A percentile compares a stretch with the other conserved stretches of the same genome.
These are phyloP conservation scores for Drosophila sp. DNA, from an alignment of 1,140 invertebrate species.

Conservation along the genomic window DNA sequence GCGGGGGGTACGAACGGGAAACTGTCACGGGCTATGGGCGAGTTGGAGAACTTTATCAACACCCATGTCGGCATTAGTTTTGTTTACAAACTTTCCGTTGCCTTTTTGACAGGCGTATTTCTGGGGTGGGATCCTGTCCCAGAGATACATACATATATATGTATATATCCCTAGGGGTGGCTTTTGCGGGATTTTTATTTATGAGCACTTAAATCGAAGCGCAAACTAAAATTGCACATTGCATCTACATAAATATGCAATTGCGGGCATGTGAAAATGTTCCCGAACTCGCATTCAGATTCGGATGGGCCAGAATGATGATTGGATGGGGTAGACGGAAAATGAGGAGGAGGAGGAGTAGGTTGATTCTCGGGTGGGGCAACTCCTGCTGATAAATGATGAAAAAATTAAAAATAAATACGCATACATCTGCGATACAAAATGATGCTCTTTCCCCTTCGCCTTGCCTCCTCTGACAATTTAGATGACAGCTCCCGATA, in stretches of 20 bases:
- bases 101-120: slow-evolving; percentile 71
- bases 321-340: not conserved
- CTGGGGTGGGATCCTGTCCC: slow-evolving; percentile 24
- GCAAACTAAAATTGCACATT: slow-evolving; percentile 73
- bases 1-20: slow-evolving; percentile 3
- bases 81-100: slow-evolving; percentile 82
- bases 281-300: slow-evolving; percentile 4
- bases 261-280: slow-evolving; percentile 73
- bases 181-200: slow-evolving; percentile 73
- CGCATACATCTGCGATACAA: slow-evolving; percentile 40
- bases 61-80: slow-evolving; percentile 83
- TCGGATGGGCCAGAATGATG: not conserved
- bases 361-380: not conserved
- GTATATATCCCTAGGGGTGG: slow-evolving; percentile 12
- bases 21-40: slow-evolving; percentile 10
- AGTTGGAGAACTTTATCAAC: slow-evolving; percentile 82
- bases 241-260: slow-evolving; percentile 81
- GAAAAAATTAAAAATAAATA: slow-evolving; percentile 76
- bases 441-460: slow-evolving; percentile 18
- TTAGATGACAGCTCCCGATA: slow-evolving; percentile 80
- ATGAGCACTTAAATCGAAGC: slow-evolving; percentile 82
- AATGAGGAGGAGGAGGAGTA: not conserved
- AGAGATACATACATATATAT: not conserved
- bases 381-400: slow-evolving; percentile 69
- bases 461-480: slow-evolving; percentile 36